These are phyloP conservation scores for Aphidius ervi DNA, from an alignment of 1,140 invertebrate genomes.

Conservation along the genomic window DNA sequence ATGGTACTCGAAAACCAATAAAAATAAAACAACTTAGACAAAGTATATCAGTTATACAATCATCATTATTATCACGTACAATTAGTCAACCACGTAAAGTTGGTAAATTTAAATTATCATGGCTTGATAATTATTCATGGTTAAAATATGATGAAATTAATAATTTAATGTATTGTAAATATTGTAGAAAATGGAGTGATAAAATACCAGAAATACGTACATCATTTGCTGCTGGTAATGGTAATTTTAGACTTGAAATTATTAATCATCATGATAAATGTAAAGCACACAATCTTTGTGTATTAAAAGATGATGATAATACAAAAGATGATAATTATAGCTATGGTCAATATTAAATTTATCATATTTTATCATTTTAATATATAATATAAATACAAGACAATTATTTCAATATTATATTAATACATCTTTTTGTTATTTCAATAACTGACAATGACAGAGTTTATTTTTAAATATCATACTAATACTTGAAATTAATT, in stretches of 20 bases:
- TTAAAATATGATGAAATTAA: conserved; percentile 62
- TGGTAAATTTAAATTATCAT: conserved; percentile 61
- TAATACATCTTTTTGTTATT: no score
- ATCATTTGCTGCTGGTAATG: conserved; percentile 70
- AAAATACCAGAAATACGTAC: conserved; percentile 66
- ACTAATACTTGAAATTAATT: no score
- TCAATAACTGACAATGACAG: no score
- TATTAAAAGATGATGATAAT: conserved; percentile 48
- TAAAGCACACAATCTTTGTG: conserved; percentile 67
- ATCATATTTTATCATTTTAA: not conserved
- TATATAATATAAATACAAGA: no score
- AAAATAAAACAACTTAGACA: conserved; percentile 31
- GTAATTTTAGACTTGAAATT: conserved; percentile 70
- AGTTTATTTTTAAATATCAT: no score
- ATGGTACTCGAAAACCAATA: conserved; percentile 10
- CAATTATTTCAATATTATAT: no score
- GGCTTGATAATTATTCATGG: conserved; percentile 66
- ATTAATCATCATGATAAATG: conserved; percentile 73
- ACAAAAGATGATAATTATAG: conserved; percentile 8
- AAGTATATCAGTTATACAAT: conserved; percentile 53
- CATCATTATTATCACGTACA: conserved; percentile 30
- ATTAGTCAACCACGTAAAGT: conserved; percentile 51
- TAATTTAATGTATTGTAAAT: conserved; percentile 70
- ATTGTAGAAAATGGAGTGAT: conserved; percentile 67
- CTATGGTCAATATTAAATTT: conserved; percentile 13